Evolutionary conservation across 2,113 vertebrate species (phyloP).

Genomic region (Ammospiza nelsoni): DNA sequence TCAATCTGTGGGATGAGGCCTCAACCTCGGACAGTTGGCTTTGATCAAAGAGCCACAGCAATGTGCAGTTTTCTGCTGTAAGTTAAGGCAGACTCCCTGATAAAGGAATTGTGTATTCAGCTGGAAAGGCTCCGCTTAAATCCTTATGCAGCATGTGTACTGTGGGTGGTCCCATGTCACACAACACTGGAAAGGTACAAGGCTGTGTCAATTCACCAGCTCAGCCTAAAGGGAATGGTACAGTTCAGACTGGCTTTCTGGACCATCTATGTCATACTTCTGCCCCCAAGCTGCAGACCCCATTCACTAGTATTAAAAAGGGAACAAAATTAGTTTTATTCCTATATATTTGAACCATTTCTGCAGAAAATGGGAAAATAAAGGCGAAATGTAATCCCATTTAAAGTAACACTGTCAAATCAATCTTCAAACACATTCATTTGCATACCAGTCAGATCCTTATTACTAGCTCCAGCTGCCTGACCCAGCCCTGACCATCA

Average conservation of each 20-base stretch:
- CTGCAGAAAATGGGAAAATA: not conserved
- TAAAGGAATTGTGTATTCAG: not conserved
- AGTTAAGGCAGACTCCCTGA: not conserved
- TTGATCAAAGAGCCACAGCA: not conserved
- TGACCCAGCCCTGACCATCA: not conserved
- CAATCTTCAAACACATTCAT: not conserved
- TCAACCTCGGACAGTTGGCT: not conserved
- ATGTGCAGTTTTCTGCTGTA: not conserved
- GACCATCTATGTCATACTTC: not conserved
- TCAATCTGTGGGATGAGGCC: not conserved
- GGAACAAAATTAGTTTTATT: not conserved
- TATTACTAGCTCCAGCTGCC: not conserved
- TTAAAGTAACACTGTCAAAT: not conserved
- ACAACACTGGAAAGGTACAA: not conserved
- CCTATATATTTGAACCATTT: not conserved
- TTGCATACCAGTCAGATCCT: not conserved
- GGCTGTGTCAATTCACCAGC: not conserved
- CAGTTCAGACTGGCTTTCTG: not conserved
- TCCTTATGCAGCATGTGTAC: not conserved
- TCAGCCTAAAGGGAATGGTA: not conserved
- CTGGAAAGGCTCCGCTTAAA: not conserved
- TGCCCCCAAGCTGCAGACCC: not conserved
- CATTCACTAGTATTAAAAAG: not conserved
- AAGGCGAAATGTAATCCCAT: not conserved
- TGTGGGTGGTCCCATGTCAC: fast-evolving